Evolutionary conservation across 2,113 vertebrate species (phyloP), one percentile per base, ranked within the genome.

Genomic region (Parotia lawesii): DNA sequence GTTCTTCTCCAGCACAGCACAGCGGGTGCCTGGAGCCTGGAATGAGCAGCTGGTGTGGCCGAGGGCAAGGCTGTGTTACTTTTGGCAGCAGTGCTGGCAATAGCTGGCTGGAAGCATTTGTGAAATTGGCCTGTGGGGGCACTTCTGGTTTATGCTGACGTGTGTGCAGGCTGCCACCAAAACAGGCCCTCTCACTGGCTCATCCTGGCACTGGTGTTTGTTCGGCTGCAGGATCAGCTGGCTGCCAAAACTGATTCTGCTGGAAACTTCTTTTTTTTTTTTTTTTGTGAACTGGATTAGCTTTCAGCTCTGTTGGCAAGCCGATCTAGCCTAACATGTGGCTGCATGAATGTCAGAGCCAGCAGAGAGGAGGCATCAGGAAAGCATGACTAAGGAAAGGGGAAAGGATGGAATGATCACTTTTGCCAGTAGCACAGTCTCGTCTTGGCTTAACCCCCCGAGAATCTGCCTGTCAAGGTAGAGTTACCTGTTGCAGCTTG

Each of bases 361-460:
- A 93, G 75, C 1, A 1, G 67, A 93, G 67, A 90, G 72, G 10
- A 96, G 79, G 51, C 90, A 88, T 95, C 75, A 70, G 94, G 92
- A 96, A 95, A 93, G 72, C 92, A 93, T 92, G 90, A 94, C 92
- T 93, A 94, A 92, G 94, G 92, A 58, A 96, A 90, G 64, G 71
- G 58, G 38, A 82, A 90, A 83, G 67, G 64, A 70, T 65, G 79
- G 64, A 90, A 85, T 79, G 67, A 79, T 77, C 44, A 73, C 42
- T 90, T 91, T 69, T 83, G 82, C 87, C 71, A 87, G 87, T 57
- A 76, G 90, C 74, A 82, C 27, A 65, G 71, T 64, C 64, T 88
- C 3, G 0, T 75, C 75, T 90, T 95, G 92, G 87, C 75, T 93
- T 93, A 90, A 83, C 29, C 76, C 73, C 25, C 29, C 0, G 0